Conservation (phyloP, 92 coral and sea anemone species). For the Epizoanthus ramosus region DNA sequence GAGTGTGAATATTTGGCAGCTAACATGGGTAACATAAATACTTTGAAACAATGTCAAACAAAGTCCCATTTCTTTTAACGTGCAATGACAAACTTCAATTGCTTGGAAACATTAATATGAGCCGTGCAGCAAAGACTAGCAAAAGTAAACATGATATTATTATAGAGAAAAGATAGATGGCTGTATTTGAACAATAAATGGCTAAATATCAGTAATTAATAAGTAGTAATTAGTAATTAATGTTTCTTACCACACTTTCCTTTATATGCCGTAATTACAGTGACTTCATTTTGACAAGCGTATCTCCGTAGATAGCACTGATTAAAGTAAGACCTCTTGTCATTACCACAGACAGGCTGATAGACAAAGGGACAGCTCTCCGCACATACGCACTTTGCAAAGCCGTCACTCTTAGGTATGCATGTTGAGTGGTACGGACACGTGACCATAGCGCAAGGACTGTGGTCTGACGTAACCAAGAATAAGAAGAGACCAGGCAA, state of each 20-base stretch:
- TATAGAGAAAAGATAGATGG: too few relatives aligned
- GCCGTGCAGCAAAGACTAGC: too few relatives aligned
- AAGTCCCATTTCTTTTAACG: too few relatives aligned
- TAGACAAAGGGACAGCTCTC: conserved; percentile 68
- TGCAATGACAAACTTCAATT: too few relatives aligned
- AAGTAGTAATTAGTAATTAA: neutral
- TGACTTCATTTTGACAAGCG: conserved; percentile 68
- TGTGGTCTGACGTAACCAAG: conserved; percentile 18
- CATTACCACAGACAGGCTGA: conserved; percentile 80
- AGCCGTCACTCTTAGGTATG: conserved; percentile 49
- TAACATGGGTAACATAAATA: too few relatives aligned
- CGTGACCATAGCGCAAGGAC: conserved; percentile 62
- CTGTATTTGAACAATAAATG: too few relatives aligned
- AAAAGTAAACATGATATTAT: too few relatives aligned
- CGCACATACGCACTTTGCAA: conserved; percentile 76
- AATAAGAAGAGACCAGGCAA: neutral
- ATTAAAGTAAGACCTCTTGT: conserved; percentile 68
- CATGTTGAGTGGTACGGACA: conserved; percentile 77
- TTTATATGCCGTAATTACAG: conserved; percentile 54
- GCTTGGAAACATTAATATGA: too few relatives aligned
- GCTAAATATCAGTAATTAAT: too few relatives aligned
- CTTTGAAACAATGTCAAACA: too few relatives aligned
- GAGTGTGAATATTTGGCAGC: too few relatives aligned
- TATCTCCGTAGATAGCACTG: conserved; percentile 64
- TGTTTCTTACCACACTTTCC: conserved; percentile 84